Base-by-base conservation (phyloP, 2,888 invertebrate species). In the Xiphydria camelus region DNA sequence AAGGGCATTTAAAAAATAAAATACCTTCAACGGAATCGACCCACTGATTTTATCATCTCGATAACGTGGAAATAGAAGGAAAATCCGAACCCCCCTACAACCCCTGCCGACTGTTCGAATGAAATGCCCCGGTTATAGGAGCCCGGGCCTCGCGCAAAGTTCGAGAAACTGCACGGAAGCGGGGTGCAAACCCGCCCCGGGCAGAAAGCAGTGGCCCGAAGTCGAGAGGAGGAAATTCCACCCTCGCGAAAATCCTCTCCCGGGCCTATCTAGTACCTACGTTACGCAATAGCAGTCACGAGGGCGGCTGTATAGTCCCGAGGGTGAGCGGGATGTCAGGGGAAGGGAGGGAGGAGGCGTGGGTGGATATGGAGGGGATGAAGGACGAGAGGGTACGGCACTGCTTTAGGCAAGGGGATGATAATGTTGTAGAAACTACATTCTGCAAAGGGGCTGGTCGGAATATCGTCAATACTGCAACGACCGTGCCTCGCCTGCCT, bases 381-480 rank as follows among this genome's bases (percentile, higher is more conserved):
- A 6, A 10, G 10, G 10, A 10, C 4, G 26, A 18, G 35, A 22
- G 43, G 44, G 51, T 38, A 58, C 51, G 50, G 58, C 51, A 58
- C 39, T 48, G 53, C 49, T 41, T 50, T 51, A 45, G 48, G 48
- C 40, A 19, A 29, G 25, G 47, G 58, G 57, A 51, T 51, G 60
- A 64, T 64, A 64, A 64, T 57, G 60, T 51, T 46, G 57, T 44
- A 47, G 51, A 59, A 58, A 59, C 52, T 57, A 62, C 57, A 59
- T 59, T 52, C 47, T 49, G 47, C 49, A 52, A 51, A 54, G 47
- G 43, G 51, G 41, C 18, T 48, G 51, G 42, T 45, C 25, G 45
- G 55, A 43, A 56, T 53, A 60, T 51, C 65, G 64, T 68, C 65
- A 58, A 70, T 70, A 68, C 61, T 68, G 67, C 68, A 70, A 50